These are phyloP conservation scores for Sinonovacula constricta DNA, from an alignment of 1,140 invertebrate genomes.

Conservation along the genomic window DNA sequence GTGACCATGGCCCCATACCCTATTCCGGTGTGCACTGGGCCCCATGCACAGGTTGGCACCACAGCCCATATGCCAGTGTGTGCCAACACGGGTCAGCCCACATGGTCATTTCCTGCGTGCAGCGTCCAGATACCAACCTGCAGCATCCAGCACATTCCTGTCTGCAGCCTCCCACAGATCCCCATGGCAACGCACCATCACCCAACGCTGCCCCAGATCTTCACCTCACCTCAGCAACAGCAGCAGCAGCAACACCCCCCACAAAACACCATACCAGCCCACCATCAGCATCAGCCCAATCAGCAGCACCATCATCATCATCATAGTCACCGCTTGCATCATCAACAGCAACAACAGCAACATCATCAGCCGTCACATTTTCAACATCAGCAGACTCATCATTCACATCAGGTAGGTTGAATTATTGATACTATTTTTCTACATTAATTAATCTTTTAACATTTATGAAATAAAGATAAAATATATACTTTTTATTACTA, in stretches of 20 bases:
- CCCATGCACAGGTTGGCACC: slow-evolving; percentile 73
- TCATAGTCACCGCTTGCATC: slow-evolving; percentile 68
- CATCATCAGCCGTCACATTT: slow-evolving; percentile 72
- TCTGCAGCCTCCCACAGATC: slow-evolving; percentile 72
- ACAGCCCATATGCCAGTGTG: slow-evolving; percentile 70
- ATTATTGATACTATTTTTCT: no score
- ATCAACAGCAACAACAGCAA: slow-evolving; percentile 79
- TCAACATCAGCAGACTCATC: slow-evolving; percentile 32
- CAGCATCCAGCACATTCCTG: slow-evolving; percentile 75
- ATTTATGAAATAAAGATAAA: no score
- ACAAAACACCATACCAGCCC: slow-evolving; percentile 52
- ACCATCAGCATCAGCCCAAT: slow-evolving; percentile 66
- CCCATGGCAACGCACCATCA: slow-evolving; percentile 60
- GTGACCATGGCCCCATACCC: slow-evolving; percentile 81
- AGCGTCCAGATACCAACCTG: slow-evolving; percentile 66
- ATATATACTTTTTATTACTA: no score
- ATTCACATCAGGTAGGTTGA: slow-evolving; percentile 42
- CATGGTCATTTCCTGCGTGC: slow-evolving; percentile 73
- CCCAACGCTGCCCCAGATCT: slow-evolving; percentile 80
- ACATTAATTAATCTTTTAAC: no score
- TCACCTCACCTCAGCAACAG: slow-evolving; percentile 57
- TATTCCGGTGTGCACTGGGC: slow-evolving; percentile 74
- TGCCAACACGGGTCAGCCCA: slow-evolving; percentile 62
- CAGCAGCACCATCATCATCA: slow-evolving; percentile 66
- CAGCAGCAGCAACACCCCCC: slow-evolving; percentile 36